Base-by-base conservation (phyloP, 2,113 vertebrate genomes). In the Vidua macroura region DNA sequence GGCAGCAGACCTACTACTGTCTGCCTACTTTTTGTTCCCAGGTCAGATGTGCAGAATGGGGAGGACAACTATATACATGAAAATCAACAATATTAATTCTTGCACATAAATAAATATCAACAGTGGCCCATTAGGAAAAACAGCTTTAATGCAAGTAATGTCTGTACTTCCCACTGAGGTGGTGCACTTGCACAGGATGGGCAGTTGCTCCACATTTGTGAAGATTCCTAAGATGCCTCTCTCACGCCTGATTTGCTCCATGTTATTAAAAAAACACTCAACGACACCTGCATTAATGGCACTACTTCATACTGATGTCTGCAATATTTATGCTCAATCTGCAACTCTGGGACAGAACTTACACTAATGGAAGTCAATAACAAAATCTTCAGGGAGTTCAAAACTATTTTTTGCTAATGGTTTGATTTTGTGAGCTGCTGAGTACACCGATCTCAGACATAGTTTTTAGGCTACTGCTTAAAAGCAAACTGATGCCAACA, bases 341-440 rank as follows among this genome's bases (percentile, higher is more conserved):
- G 92, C 75, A 93, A 56, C 92, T 77, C 75, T 90, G 88, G 87
- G 83, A 70, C 92, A 68, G 60, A 88, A 83, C 11, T 77, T 66
- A 53, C 35, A 37, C 86, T 94, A 93, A 92, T 96, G 91, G 93
- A 93, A 96, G 95, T 92, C 93, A 94, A 55, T 93, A 94, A 86
- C 41, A 72, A 90, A 95, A 77, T 81, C 96, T 84, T 86, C 13
- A 73, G 92, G 92, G 96, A 96, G 41, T 96, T 94, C 76, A 53
- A 75, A 94, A 93, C 79, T 95, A 75, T 86, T 88, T 94, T 94
- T 96, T 94, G 76, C 93, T 95, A 94, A 96, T 90, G 94, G 88
- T 81, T 88, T 95, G 84, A 83, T 95, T 94, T 79, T 80, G 89
- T 52, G 68, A 91, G 89, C 84, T 94, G 88, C 90, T 88, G 79